Conservation (phyloP, 2,113 vertebrate species). For the Misgurnus mizolepis region DNA sequence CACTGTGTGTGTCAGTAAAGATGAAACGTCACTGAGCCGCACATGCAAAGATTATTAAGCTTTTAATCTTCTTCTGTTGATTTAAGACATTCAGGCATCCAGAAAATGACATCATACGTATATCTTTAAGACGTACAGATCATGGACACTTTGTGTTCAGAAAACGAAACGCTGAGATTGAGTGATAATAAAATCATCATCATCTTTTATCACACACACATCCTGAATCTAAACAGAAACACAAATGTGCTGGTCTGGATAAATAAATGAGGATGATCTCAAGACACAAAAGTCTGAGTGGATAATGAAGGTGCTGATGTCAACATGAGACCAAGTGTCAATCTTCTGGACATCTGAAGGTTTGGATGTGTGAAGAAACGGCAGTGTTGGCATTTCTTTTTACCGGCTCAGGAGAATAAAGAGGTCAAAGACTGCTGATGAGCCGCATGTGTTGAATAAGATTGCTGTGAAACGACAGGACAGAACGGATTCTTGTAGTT, state of each 20-base stretch:
- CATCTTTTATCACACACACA: too few relatives aligned
- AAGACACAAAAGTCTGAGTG: slow-evolving; percentile 45
- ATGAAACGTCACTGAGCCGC: slow-evolving; percentile 24
- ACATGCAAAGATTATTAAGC: slow-evolving; percentile 19
- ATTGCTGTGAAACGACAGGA: slow-evolving; percentile 49
- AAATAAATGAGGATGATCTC: slow-evolving; percentile 10
- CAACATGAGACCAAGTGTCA: slow-evolving; percentile 62
- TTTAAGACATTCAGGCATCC: neutral
- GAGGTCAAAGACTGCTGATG: slow-evolving; percentile 59
- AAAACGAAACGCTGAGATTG: neutral
- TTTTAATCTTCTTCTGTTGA: slow-evolving; percentile 31
- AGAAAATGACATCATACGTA: slow-evolving; percentile 4
- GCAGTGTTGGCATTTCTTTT: slow-evolving; percentile 65
- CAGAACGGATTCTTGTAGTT: slow-evolving; percentile 28
- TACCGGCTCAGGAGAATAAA: slow-evolving; percentile 55
- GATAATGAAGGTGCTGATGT: slow-evolving; percentile 63
- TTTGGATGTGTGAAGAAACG: slow-evolving; percentile 47
- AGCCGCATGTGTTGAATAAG: slow-evolving; percentile 39
- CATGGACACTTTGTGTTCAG: neutral
- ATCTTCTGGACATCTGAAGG: slow-evolving; percentile 54
- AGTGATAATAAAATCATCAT: too few relatives aligned
- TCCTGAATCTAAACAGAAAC: too few relatives aligned
- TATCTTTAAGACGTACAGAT: neutral
- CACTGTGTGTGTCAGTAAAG: neutral
- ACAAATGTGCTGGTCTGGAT: neutral